phyloP scores from a whole-genome alignment of 2,888 invertebrate species.

The Drosophila incognita region DNA sequence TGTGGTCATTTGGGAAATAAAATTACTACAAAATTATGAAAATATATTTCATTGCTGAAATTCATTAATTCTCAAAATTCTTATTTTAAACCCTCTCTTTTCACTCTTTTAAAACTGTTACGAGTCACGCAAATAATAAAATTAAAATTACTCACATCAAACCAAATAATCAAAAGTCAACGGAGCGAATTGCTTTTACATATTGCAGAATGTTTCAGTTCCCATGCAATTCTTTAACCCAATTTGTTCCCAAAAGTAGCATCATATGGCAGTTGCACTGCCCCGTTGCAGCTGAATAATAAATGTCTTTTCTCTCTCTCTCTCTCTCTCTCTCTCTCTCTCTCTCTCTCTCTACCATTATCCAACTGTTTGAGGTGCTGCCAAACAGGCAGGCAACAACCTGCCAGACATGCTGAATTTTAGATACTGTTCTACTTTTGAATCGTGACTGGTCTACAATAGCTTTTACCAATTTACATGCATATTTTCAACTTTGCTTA shows the following conservation, averaged over 20 bases:
- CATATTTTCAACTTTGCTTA: constrained; percentile 63
- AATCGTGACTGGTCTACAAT: constrained; percentile 64
- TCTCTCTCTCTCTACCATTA: not conserved
- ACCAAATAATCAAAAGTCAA: not conserved
- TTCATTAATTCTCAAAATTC: not conserved
- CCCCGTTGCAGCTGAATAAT: constrained; percentile 57
- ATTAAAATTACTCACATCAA: not conserved
- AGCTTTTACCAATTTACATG: constrained; percentile 62
- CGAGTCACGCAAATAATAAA: not conserved
- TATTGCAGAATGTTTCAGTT: constrained; percentile 25
- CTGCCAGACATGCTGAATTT: constrained; percentile 50
- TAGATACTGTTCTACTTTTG: constrained; percentile 62
- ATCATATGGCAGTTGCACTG: constrained; percentile 39
- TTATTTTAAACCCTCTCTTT: not conserved
- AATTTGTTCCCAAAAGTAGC: constrained; percentile 37
- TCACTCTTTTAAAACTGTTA: not conserved
- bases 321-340: not conserved
- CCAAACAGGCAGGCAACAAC: constrained; percentile 32
- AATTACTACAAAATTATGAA: not conserved
- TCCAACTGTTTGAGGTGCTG: constrained; percentile 6
- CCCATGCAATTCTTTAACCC: not conserved
- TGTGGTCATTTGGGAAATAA: not conserved
- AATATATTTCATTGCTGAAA: not conserved
- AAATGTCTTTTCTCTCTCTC: constrained; percentile 32
- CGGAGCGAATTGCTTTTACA: constrained; percentile 15